phyloP scores from a whole-genome alignment of 2,888 invertebrate genomes.

The Cryptocheilus praepositus region DNA sequence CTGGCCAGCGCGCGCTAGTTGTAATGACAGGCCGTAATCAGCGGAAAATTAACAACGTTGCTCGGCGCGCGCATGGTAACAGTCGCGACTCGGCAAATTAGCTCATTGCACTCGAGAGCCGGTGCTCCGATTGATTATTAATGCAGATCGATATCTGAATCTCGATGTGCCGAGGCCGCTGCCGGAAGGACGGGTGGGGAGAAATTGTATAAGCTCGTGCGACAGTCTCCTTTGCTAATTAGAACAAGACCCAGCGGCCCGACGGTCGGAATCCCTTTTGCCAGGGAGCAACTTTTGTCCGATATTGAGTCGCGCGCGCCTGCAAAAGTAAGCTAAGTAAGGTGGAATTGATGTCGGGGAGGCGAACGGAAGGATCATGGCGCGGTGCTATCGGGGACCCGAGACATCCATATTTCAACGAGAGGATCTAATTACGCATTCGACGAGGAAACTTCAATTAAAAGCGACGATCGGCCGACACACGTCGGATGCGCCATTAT shows the following conservation, averaged over 20 bases:
- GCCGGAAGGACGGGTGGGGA: not conserved
- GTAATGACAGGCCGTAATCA: slow-evolving; percentile 4
- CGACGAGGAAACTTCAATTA: slow-evolving; percentile 32
- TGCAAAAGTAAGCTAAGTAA: too few species aligned
- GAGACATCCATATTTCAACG: too few species aligned
- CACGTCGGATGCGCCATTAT: slow-evolving; percentile 22
- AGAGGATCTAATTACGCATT: slow-evolving; percentile 30
- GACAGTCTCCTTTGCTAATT: not conserved
- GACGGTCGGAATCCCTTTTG: too few species aligned
- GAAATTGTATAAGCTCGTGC: slow-evolving; percentile 11
- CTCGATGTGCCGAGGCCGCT: slow-evolving; percentile 14
- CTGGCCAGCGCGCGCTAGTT: not conserved
- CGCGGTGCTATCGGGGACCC: too few species aligned
- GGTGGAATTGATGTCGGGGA: too few species aligned
- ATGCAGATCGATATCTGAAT: slow-evolving; percentile 18
- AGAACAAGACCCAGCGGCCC: too few species aligned
- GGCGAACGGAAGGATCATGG: too few species aligned
- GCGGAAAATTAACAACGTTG: slow-evolving; percentile 10
- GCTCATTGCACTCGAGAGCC: slow-evolving; percentile 6
- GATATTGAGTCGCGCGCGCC: too few species aligned
- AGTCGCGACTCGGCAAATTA: slow-evolving; percentile 1
- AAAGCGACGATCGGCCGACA: slow-evolving; percentile 8
- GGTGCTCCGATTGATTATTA: slow-evolving; percentile 14
- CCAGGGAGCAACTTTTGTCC: too few species aligned
- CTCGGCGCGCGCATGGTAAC: not conserved